A percentile compares a stretch with the other conserved stretches of the same genome.
Evolutionary conservation across 2,797 vertebrate genomes (phyloP).

Genomic region (Parotocinclus haroldoi): DNA sequence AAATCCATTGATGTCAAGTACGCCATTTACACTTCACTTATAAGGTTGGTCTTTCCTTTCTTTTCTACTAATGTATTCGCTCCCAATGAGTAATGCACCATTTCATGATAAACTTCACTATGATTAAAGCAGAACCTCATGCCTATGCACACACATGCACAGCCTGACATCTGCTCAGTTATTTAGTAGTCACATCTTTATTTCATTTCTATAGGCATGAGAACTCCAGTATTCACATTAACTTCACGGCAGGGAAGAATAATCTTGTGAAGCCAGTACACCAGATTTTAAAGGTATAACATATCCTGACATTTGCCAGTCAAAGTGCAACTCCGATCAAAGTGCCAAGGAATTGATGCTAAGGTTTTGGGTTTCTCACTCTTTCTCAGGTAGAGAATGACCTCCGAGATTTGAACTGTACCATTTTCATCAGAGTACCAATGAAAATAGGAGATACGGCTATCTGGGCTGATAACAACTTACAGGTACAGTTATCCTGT

Average conservation of each 20-base stretch:
- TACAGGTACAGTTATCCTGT: slow-evolving; percentile 52
- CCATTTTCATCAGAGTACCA: slow-evolving; percentile 73
- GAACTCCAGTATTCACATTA: slow-evolving; percentile 69
- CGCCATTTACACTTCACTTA: slow-evolving; percentile 65
- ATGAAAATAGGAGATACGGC: slow-evolving; percentile 61
- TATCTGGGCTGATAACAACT: slow-evolving; percentile 61
- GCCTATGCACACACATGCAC: no score
- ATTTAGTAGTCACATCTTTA: not conserved
- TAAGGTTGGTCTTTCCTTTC: slow-evolving; percentile 53
- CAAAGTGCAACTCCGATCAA: not conserved
- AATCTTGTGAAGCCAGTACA: slow-evolving; percentile 55
- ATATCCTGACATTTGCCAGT: not conserved
- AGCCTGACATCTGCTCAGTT: not conserved
- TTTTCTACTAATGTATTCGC: not conserved
- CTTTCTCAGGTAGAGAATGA: slow-evolving; percentile 71
- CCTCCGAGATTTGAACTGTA: slow-evolving; percentile 59
- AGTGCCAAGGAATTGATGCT: no score
- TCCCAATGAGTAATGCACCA: not conserved
- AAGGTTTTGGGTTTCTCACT: not conserved
- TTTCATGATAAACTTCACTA: not conserved
- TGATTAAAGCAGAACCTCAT: no score
- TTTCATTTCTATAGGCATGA: slow-evolving; percentile 58
- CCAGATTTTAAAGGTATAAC: slow-evolving; percentile 70
- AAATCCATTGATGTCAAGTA: slow-evolving; percentile 74
- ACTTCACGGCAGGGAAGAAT: slow-evolving; percentile 67